These are phyloP conservation scores for Dromas ardeola DNA, from an alignment of 2,113 vertebrate genomes.

Conservation along the genomic window DNA sequence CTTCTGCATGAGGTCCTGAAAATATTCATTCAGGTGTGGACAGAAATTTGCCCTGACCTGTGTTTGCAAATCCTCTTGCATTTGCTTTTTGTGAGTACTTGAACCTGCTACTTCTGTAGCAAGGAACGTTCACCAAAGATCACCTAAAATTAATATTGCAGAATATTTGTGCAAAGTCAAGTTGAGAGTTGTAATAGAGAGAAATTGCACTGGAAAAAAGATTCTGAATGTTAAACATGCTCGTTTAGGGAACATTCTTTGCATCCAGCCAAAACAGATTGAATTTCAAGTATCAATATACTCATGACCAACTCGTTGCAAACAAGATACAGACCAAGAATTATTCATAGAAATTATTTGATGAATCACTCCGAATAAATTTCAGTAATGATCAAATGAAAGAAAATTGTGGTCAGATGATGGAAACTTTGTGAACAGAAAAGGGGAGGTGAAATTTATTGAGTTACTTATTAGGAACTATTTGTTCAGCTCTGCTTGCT, in stretches of 20 bases:
- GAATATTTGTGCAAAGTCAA: background rate
- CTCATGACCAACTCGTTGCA: constrained; percentile 30
- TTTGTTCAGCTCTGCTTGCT: background rate
- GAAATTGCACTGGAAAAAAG: constrained; percentile 6
- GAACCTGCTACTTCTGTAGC: background rate
- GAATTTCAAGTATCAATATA: constrained; percentile 43
- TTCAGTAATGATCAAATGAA: constrained; percentile 9
- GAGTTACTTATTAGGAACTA: constrained; percentile 3
- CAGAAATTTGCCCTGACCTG: background rate
- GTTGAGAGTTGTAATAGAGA: background rate
- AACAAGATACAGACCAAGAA: constrained; percentile 29
- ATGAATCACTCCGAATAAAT: constrained; percentile 30
- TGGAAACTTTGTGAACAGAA: constrained; percentile 28
- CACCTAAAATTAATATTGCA: background rate
- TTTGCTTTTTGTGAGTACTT: background rate
- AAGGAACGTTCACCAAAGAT: background rate
- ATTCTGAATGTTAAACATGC: background rate
- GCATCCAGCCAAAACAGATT: constrained; percentile 28
- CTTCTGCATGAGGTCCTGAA: background rate
- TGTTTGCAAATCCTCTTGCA: background rate
- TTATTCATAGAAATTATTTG: constrained; percentile 37
- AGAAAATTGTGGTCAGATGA: constrained; percentile 33
- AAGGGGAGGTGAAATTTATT: constrained; percentile 16
- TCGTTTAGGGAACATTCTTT: background rate
- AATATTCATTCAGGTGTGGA: background rate